A percentile compares a stretch with the other conserved stretches of the same genome.
Conservation (phyloP, 1,140 invertebrate genomes). For the Adoxophyes honmai region DNA sequence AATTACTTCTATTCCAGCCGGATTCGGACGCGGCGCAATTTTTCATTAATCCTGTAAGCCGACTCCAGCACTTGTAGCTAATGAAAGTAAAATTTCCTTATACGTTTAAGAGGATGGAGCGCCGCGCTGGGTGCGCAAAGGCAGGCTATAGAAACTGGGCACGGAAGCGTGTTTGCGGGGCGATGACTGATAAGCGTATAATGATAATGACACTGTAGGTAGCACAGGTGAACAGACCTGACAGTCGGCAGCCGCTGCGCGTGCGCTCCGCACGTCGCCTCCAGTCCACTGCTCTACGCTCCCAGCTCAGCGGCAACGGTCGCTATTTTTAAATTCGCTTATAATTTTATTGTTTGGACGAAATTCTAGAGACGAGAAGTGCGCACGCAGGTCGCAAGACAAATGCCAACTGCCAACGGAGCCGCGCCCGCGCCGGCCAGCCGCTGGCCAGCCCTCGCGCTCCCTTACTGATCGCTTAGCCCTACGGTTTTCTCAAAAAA, state of each 20-base stretch:
- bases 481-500: too few relatives aligned
- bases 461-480: too few relatives aligned
- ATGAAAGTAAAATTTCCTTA: not conserved
- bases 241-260: conserved; percentile 49
- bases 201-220: conserved; percentile 72
- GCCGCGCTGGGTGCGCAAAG: not conserved
- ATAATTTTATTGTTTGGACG: conserved; percentile 75
- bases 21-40: not conserved
- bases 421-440: not conserved
- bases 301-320: conserved; percentile 24
- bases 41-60: not conserved
- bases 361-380: conserved; percentile 66
- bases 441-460: not conserved
- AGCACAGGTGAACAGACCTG: conserved; percentile 62
- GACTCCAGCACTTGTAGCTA: not conserved
- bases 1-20: not conserved
- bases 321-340: conserved; percentile 67
- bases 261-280: conserved; percentile 57
- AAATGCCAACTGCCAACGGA: conserved; percentile 40
- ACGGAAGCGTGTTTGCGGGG: not conserved
- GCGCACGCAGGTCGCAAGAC: conserved; percentile 51
- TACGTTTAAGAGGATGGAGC: not conserved
- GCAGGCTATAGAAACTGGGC: too few relatives aligned
- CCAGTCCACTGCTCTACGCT: conserved; percentile 44
- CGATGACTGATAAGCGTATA: conserved; percentile 28